A percentile compares a stretch with the other conserved stretches of the same genome.
Evolutionary conservation across 2,113 vertebrate genomes (phyloP).

Genomic region (Columba janthina): DNA sequence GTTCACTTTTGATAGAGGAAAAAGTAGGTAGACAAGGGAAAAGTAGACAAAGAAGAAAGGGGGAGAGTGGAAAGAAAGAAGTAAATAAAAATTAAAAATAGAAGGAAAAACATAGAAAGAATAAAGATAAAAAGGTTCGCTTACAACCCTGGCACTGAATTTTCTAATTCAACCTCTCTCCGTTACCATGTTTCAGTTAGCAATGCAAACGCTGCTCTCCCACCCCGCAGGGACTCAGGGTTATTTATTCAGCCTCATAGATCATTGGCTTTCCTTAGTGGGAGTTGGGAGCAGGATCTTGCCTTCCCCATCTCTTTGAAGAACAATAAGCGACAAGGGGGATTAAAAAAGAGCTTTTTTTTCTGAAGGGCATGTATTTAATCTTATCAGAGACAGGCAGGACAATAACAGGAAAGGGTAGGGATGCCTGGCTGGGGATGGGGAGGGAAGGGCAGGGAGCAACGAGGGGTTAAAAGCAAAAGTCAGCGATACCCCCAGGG

Average conservation of each 20-base stretch:
- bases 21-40: neutral
- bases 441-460: conserved; percentile 3
- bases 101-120: neutral
- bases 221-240: neutral
- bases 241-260: neutral
- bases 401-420: conserved; percentile 79
- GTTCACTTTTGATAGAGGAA: neutral
- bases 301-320: conserved; percentile 43
- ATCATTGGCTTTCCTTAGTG: neutral
- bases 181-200: neutral
- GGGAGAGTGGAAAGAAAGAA: neutral
- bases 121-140: neutral
- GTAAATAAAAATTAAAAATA: neutral
- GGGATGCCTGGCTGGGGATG: conserved; percentile 39
- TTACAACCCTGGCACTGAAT: accelerated
- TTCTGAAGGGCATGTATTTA: conserved; percentile 31
- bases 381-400: conserved; percentile 65
- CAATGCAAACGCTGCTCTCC: neutral
- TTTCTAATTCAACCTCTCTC: neutral
- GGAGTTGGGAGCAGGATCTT: neutral
- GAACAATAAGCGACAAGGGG: conserved; percentile 37
- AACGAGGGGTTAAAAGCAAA: conserved; percentile 19
- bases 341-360: neutral
- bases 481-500: neutral
- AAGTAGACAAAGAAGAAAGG: neutral